Evolutionary conservation across 2,888 invertebrate species (phyloP).

Genomic region (Cloeon dipterum): DNA sequence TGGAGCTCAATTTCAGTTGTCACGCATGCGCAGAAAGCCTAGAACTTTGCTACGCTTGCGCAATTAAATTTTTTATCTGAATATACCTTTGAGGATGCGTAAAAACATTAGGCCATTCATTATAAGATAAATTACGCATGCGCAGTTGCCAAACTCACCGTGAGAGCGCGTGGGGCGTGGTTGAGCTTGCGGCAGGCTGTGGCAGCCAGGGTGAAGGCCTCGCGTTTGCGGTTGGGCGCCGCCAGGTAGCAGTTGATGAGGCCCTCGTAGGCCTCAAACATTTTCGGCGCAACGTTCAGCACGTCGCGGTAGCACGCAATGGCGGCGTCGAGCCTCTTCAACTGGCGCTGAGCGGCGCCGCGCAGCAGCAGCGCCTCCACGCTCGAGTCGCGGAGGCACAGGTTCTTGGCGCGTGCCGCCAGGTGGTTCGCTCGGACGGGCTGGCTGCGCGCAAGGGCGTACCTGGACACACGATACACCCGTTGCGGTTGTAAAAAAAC

Average conservation of each 20-base stretch:
- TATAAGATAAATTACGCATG: no score
- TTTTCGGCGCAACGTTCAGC: constrained; percentile 29
- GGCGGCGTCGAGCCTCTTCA: constrained; percentile 41
- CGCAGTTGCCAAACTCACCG: constrained; percentile 38
- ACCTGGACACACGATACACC: no score
- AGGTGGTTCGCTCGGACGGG: background rate
- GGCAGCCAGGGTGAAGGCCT: constrained; percentile 47
- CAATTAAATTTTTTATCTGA: no score
- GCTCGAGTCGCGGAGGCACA: constrained; percentile 30
- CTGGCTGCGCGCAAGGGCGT: background rate
- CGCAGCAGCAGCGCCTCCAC: constrained; percentile 51
- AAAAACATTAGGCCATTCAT: no score
- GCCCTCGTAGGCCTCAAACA: constrained; percentile 57
- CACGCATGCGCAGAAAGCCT: background rate
- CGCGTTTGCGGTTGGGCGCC: constrained; percentile 37
- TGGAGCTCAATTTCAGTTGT: no score
- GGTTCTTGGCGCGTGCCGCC: constrained; percentile 26
- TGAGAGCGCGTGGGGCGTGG: constrained; percentile 44
- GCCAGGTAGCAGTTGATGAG: constrained; percentile 49
- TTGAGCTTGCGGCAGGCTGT: constrained; percentile 47
- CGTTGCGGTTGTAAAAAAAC: no score
- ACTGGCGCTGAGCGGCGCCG: constrained; percentile 37
- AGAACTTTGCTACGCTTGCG: background rate
- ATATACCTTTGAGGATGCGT: no score
- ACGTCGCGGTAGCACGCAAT: constrained; percentile 41